Conservation (phyloP, 2,797 vertebrate genomes). For the Gastrophryne carolinensis region DNA sequence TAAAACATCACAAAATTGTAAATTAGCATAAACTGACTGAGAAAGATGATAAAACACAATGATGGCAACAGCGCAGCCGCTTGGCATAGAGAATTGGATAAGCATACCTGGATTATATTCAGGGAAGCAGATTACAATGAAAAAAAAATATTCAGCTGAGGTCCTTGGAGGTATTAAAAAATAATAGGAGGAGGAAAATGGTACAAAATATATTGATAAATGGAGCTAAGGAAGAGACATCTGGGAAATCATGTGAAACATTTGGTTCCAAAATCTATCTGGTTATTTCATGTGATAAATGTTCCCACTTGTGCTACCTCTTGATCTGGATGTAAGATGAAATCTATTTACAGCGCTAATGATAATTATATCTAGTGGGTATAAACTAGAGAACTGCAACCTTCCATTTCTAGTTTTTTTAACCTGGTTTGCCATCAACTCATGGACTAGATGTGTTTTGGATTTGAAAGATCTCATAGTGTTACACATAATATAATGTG, state of each 20-base stretch:
- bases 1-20: no score
- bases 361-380: conserved; percentile 35
- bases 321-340: conserved; percentile 29
- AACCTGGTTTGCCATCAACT: conserved; percentile 25
- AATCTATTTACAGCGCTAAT: conserved; percentile 37
- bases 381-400: conserved; percentile 25
- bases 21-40: no score
- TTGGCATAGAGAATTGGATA: conserved; percentile 16
- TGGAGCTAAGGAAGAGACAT: conserved; percentile 34
- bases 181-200: conserved; percentile 31
- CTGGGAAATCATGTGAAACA: conserved; percentile 31
- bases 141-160: conserved; percentile 18
- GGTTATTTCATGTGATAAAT: conserved; percentile 35
- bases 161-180: conserved; percentile 26
- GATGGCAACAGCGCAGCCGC: conserved; percentile 20
- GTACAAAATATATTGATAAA: conserved; percentile 42
- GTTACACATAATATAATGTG: not conserved
- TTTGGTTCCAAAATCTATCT: conserved; percentile 27
- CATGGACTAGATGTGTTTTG: conserved; percentile 20
- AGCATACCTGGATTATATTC: conserved; percentile 23
- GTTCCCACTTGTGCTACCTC: conserved; percentile 34
- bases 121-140: conserved; percentile 34
- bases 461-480: conserved; percentile 17
- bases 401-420: conserved; percentile 39
- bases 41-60: not conserved